Conservation (phyloP, 2,113 vertebrate genomes). For the Leptobrachium ailaonicum region DNA sequence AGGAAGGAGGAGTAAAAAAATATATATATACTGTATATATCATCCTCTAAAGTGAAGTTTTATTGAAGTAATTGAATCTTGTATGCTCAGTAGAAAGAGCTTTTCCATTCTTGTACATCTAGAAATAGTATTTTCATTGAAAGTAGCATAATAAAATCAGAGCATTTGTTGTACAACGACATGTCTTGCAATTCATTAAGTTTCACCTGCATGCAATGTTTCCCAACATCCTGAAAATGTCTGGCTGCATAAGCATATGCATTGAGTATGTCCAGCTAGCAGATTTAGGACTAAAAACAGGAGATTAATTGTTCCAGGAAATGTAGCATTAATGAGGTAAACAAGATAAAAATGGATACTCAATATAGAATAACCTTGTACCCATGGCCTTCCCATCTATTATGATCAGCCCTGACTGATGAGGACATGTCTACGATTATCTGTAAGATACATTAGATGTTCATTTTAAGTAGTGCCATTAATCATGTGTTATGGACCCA, state of each 20-base stretch:
- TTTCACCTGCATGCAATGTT: neutral
- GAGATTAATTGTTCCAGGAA: constrained; percentile 27
- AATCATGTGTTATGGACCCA: constrained; percentile 16
- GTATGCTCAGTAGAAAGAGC: too few species aligned
- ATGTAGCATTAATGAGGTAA: constrained; percentile 31
- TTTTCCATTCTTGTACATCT: too few species aligned
- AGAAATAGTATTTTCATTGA: neutral
- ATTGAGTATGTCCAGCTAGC: constrained; percentile 1
- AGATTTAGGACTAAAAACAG: neutral
- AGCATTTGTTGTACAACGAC: neutral
- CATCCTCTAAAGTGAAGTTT: too few species aligned
- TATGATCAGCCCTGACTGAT: constrained; percentile 41
- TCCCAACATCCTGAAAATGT: neutral
- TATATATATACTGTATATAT: too few species aligned
- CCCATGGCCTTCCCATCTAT: constrained; percentile 30
- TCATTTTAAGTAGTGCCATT: constrained; percentile 33
- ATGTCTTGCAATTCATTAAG: neutral
- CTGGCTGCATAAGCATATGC: neutral
- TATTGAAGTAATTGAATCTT: too few species aligned
- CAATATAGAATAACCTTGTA: constrained; percentile 34
- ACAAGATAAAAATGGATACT: constrained; percentile 18
- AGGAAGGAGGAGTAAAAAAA: too few species aligned
- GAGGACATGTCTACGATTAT: constrained; percentile 43
- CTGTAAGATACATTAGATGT: constrained; percentile 33
- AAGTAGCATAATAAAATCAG: neutral